Evolutionary conservation across 2,113 vertebrate species (phyloP).

Genomic region (Galemys pyrenaicus): DNA sequence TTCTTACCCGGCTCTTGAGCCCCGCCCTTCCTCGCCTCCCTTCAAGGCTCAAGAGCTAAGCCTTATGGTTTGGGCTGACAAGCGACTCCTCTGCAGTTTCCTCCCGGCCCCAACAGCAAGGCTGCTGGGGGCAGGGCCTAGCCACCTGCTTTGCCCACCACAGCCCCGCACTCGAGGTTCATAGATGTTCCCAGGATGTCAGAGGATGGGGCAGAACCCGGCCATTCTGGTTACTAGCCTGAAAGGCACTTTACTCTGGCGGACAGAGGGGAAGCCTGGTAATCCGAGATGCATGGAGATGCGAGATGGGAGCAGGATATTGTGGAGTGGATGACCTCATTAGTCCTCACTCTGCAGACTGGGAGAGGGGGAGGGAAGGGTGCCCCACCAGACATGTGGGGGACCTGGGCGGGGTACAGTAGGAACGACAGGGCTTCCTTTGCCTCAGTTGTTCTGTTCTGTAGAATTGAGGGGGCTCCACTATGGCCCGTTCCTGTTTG

Average conservation of each 20-base stretch:
- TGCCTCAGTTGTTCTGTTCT: not conserved
- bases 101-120: no score
- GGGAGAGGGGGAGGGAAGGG: not conserved
- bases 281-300: not conserved
- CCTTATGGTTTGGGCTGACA: not conserved
- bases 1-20: not conserved
- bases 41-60: not conserved
- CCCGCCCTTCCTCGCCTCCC: not conserved
- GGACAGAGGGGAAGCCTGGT: not conserved
- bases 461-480: not conserved
- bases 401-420: not conserved
- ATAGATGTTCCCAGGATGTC: not conserved
- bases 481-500: not conserved
- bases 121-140: not conserved
- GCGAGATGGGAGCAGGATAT: no score
- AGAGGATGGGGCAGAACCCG: not conserved
- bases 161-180: fast-evolving
- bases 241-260: not conserved
- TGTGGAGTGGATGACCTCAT: not conserved
- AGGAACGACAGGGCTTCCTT: not conserved
- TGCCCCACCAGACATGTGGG: not conserved
- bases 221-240: not conserved
- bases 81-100: not conserved
- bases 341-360: fast-evolving
- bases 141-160: fast-evolving